These are phyloP conservation scores for Corythornis leucogaster DNA, from an alignment of 2,797 vertebrate genomes.

Conservation along the genomic window DNA sequence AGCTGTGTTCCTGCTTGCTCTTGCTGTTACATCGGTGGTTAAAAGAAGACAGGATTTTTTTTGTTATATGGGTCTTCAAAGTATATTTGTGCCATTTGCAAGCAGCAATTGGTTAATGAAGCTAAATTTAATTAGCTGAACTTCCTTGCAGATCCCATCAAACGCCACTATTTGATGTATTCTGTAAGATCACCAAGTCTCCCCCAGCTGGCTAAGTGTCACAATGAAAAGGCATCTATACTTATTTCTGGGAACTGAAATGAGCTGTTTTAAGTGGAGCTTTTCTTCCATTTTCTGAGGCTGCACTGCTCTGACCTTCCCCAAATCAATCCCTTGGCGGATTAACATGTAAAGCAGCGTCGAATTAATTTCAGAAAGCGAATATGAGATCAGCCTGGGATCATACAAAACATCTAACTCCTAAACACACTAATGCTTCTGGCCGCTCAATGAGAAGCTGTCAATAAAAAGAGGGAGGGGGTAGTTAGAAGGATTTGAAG, in stretches of 20 bases:
- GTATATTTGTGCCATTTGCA: constrained; percentile 70
- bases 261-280: constrained; percentile 80
- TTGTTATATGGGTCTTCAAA: constrained; percentile 72
- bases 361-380: constrained; percentile 89
- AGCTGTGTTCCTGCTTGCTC: constrained; percentile 31
- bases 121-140: constrained; percentile 79
- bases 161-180: constrained; percentile 75
- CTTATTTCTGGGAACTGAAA: constrained; percentile 82
- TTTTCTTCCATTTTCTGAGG: constrained; percentile 82
- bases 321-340: constrained; percentile 83
- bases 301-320: constrained; percentile 82
- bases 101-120: constrained; percentile 79
- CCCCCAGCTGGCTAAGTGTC: constrained; percentile 76
- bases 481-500: constrained; percentile 77
- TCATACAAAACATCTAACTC: constrained; percentile 84
- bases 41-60: constrained; percentile 59
- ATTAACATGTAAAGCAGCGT: constrained; percentile 89
- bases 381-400: constrained; percentile 85
- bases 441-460: constrained; percentile 82
- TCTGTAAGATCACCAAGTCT: constrained; percentile 61
- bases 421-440: constrained; percentile 84
- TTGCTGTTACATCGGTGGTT: constrained; percentile 34
- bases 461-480: constrained; percentile 76
- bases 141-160: constrained; percentile 75
- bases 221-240: constrained; percentile 78